Evolutionary conservation across 2,113 vertebrate species (phyloP), one percentile per base, ranked within the genome.

Genomic region (Copsychus sechellarum): DNA sequence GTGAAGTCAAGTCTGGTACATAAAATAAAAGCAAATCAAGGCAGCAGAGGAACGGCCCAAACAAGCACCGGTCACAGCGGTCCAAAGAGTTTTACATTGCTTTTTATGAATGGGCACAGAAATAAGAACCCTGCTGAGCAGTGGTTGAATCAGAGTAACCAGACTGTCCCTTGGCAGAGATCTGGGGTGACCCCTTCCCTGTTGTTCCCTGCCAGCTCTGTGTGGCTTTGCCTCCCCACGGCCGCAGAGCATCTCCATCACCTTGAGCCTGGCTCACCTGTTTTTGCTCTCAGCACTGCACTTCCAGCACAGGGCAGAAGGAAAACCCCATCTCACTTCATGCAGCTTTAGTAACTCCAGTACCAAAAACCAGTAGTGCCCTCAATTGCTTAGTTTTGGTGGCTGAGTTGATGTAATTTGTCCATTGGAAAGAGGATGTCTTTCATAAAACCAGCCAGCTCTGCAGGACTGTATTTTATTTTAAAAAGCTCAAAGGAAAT

Each of bases 391-490:
- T 24, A 7, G 31, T 69, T 85, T 51, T 74, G 71, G 70, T 6
- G 21, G 80, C 67, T 43, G 86, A 97, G 60, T 87, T 69, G 93
- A 81, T 23, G 66, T 28, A 78, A 77, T 38, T 17, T 42, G 62
- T 81, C 91, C 88, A 62, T 45, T 0, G 1, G 78, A 78, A 50
- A 92, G 61, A 50, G 88, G 43, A 81, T 6, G 9, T 42, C 82
- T 96, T 92, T 94, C 90, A 64, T 79, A 85, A 94, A 92, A 80
- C 57, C 88, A 66, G 77, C 62, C 60, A 80, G 61, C 45, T 83
- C 66, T 86, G 36, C 36, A 94, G 72, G 57, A 71, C 13, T 91
- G 58, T 72, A 62, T 88, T 66, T 88, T 11, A 14, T 70, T 95
- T 83, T 25, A 88, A 95, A 89, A 47, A 91, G 38, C 78, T 96